These are phyloP conservation scores for Argentina silus DNA, from an alignment of 2,797 vertebrate genomes.

Conservation along the genomic window DNA sequence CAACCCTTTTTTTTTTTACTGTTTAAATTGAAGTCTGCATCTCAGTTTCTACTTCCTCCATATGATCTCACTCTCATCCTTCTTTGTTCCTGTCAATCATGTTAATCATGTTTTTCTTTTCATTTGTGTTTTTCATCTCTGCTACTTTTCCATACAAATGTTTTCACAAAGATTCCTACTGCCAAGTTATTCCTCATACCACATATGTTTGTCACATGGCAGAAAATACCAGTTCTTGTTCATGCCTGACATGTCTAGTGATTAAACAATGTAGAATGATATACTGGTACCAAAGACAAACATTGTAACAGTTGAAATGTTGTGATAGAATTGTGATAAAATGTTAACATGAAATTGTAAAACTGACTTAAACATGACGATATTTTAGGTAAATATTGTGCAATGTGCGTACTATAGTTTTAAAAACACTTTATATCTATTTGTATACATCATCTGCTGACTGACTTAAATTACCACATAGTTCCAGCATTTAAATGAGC, in stretches of 20 bases:
- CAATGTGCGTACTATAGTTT: too few species aligned
- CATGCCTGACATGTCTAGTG: constrained; percentile 19
- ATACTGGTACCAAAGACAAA: too few species aligned
- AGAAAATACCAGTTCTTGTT: constrained; percentile 8
- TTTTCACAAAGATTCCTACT: constrained; percentile 53
- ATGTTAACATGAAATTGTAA: too few species aligned
- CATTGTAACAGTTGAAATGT: too few species aligned
- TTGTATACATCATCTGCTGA: too few species aligned
- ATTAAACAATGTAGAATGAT: neutral
- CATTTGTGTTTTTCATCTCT: constrained; percentile 51
- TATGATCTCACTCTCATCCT: constrained; percentile 43
- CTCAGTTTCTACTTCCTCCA: constrained; percentile 42
- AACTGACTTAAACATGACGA: too few species aligned
- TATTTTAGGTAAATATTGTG: too few species aligned
- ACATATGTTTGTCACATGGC: constrained; percentile 51
- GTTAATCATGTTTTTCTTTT: constrained; percentile 43
- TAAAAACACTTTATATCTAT: too few species aligned
- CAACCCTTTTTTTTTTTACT: neutral
- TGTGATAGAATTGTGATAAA: too few species aligned
- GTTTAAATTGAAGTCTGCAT: constrained; percentile 16
- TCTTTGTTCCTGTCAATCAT: constrained; percentile 43
- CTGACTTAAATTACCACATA: too few species aligned
- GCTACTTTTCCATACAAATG: constrained; percentile 79
- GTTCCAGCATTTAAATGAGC: constrained; percentile 11
- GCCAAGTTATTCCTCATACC: constrained; percentile 38